phyloP scores from a whole-genome alignment of 2,113 vertebrate genomes.

The Gopherus flavomarginatus region DNA sequence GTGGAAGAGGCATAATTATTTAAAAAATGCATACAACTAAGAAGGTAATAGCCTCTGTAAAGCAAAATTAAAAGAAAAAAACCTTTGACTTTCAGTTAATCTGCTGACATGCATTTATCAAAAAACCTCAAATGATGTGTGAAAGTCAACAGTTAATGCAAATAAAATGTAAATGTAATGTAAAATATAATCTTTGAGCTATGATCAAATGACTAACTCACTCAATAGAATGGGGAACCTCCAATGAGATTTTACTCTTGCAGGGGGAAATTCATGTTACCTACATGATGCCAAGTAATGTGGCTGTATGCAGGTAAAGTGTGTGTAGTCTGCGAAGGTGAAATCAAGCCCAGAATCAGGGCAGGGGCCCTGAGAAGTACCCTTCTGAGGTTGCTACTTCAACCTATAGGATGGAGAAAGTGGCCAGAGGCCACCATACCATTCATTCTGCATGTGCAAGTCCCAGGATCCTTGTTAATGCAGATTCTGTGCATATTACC shows the following conservation, averaged over 20 bases:
- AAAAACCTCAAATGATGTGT: constrained; percentile 11
- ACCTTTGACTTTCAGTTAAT: not conserved
- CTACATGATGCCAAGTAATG: not conserved
- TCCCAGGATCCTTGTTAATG: not conserved
- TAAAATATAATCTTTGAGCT: not conserved
- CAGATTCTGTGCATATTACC: not conserved
- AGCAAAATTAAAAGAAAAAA: not conserved
- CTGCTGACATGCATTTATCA: not conserved
- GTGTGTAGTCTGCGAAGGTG: not conserved
- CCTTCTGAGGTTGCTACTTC: not conserved
- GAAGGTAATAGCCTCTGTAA: constrained; percentile 22
- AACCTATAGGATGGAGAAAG: not conserved
- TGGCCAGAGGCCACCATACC: not conserved
- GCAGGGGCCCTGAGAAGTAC: not conserved
- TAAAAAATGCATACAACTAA: not conserved
- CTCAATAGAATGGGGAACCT: not conserved
- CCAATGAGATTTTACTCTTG: not conserved
- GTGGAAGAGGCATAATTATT: not conserved
- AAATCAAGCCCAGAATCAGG: not conserved
- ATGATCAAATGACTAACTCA: not conserved
- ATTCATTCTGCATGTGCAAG: not conserved
- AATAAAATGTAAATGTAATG: constrained; percentile 6
- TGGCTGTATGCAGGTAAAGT: not conserved
- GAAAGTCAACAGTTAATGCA: constrained; percentile 11
- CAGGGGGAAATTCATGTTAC: not conserved